Evolutionary conservation across 2,797 vertebrate genomes (phyloP).

Genomic region (Mus caroli): DNA sequence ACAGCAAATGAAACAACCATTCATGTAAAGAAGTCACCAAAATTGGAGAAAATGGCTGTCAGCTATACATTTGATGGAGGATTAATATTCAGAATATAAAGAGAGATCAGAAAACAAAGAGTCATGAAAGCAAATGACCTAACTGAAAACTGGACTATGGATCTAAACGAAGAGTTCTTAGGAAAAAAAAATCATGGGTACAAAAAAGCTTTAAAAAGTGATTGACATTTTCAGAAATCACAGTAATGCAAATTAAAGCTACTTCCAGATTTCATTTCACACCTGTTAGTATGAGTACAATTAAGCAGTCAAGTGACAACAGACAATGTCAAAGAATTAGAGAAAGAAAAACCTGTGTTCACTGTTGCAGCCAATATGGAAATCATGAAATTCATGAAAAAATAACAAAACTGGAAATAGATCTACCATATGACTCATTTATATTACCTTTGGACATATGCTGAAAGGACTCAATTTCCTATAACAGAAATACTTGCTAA

Average conservation of each 20-base stretch:
- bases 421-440: background rate
- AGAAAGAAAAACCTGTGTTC: background rate
- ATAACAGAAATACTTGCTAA: background rate
- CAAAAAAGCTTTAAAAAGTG: background rate
- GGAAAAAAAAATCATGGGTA: background rate
- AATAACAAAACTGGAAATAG: background rate
- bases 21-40: background rate
- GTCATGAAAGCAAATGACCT: background rate
- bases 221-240: background rate
- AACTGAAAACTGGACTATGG: background rate
- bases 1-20: background rate
- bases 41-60: background rate
- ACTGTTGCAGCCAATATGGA: too few relatives aligned
- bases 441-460: background rate
- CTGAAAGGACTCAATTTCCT: background rate
- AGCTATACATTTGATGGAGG: background rate
- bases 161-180: background rate
- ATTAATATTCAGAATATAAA: background rate
- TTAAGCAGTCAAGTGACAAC: background rate
- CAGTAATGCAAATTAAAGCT: background rate
- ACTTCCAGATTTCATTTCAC: background rate
- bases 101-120: background rate
- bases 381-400: background rate
- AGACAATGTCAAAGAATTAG: background rate
- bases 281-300: background rate